Conservation (phyloP, 2,888 invertebrate genomes). For the Tortrix viridana region DNA sequence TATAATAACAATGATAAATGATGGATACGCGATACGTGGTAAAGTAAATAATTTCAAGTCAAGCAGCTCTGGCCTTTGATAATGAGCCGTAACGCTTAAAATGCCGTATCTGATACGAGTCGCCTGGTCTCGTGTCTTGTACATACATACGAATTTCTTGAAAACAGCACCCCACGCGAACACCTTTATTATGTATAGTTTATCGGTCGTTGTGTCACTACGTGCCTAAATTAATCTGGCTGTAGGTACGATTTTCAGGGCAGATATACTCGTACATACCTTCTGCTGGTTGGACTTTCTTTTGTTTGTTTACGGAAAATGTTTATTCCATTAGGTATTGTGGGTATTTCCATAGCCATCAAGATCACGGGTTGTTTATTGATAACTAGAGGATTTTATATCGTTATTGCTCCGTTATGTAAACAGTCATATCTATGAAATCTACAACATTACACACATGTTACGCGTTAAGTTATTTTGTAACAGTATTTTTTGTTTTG, state of each 20-base stretch:
- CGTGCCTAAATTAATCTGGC: constrained; percentile 18
- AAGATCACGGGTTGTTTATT: too few species aligned
- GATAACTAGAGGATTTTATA: too few species aligned
- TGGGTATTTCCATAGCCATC: not conserved
- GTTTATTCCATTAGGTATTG: not conserved
- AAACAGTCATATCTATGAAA: constrained; percentile 2
- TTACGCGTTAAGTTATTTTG: not conserved
- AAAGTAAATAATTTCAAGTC: constrained; percentile 16
- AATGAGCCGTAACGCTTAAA: not conserved
- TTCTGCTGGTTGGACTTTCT: not conserved
- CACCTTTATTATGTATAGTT: constrained; percentile 17
- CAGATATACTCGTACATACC: not conserved
- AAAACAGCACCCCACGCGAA: constrained; percentile 27
- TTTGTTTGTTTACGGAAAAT: constrained; percentile 2
- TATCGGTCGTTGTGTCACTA: constrained; percentile 31
- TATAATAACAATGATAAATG: constrained; percentile 17
- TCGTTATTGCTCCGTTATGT: not conserved
- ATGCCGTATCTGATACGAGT: constrained; percentile 1
- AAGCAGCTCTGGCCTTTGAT: constrained; percentile 8
- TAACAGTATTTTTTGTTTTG: constrained; percentile 9
- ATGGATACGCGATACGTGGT: constrained; percentile 18
- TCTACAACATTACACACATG: not conserved
- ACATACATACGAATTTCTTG: not conserved
- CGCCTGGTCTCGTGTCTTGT: not conserved
- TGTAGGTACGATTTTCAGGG: constrained; percentile 4